Evolutionary conservation across 2,797 vertebrate genomes (phyloP), one percentile per base, ranked within the genome.

Genomic region (Silurus lanzhouensis): DNA sequence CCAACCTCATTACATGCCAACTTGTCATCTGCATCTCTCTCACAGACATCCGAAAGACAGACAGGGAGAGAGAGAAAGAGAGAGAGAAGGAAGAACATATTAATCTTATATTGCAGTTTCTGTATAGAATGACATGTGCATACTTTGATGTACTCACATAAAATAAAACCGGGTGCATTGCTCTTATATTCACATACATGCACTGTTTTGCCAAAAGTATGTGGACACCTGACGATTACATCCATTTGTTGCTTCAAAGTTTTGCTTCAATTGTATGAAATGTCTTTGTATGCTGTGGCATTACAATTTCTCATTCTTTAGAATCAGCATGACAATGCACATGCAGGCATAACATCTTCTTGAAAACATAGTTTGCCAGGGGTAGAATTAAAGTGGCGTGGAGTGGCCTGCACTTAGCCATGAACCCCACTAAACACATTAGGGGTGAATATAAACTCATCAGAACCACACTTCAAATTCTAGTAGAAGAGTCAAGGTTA

Each of bases 1-100:
- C 88, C 90, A 89, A 95, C 94, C 91, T 95, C 94, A 95, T 96
- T 94, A 95, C 91, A 88, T 91, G 84, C 72, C 90, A 88, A 93
- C 92, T 92, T 92, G 93, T 94, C 94, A 93, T 92, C 82, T 66
- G 87, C 61, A 44, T 55, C 67, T 67, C 63, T 52, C 31, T 58
- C 31, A 67, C 63, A 77, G 17, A 57, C 38, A 6, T 27, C 13
- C 22, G 66, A 48, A n/a, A 8, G 14, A 27, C 52, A 31, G 44
- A 48, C n/a, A 88, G 88, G 83, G 88, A 90, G 38, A 38, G 38
- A 38, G 38, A 38, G 38, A 38, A 38, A 4, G 46, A 7, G 57
- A 3, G 63, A 60, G 57, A 86, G 78, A 83, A 60, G 82, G 63
- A 72, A 68, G 81, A 88, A 84, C 61, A 44, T 87, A 91, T 92